Conservation (phyloP, 2,797 vertebrate species). For the Anabas testudineus region DNA sequence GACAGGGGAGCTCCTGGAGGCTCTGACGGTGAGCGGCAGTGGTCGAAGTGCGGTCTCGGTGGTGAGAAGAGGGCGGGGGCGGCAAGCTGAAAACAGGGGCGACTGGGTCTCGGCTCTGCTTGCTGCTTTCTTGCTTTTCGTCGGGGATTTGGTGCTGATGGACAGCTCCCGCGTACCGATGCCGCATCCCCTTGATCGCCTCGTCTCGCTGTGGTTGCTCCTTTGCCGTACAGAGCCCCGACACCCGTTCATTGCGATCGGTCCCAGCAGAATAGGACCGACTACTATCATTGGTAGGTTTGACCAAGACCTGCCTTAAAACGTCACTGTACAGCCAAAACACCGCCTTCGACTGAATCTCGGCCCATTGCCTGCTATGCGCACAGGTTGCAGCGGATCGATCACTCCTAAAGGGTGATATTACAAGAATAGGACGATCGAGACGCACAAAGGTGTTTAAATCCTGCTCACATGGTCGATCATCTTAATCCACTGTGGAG, state of each 20-base stretch:
- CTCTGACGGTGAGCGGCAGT: slow-evolving; percentile 78
- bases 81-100: slow-evolving; percentile 83
- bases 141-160: slow-evolving; percentile 80
- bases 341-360: slow-evolving; percentile 79
- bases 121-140: slow-evolving; percentile 64
- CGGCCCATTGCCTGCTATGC: slow-evolving; percentile 72
- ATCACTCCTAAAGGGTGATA: slow-evolving; percentile 51
- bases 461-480: slow-evolving; percentile 46
- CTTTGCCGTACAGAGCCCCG: slow-evolving; percentile 82
- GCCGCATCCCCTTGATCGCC: slow-evolving; percentile 83
- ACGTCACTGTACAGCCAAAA: slow-evolving; percentile 83
- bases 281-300: slow-evolving; percentile 86
- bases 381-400: slow-evolving; percentile 80
- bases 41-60: slow-evolving; percentile 77
- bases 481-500: slow-evolving; percentile 50
- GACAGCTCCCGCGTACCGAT: slow-evolving; percentile 83
- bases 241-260: slow-evolving; percentile 84
- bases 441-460: slow-evolving; percentile 48
- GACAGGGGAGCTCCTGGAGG: slow-evolving; percentile 82
- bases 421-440: slow-evolving; percentile 36
- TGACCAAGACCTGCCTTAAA: slow-evolving; percentile 85
- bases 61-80: slow-evolving; percentile 84
- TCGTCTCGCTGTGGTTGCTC: slow-evolving; percentile 81
- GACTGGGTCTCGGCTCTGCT: slow-evolving; percentile 73
- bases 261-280: slow-evolving; percentile 83